Conservation (phyloP, 1,140 invertebrate genomes). For the Trichonephila clavipes region DNA sequence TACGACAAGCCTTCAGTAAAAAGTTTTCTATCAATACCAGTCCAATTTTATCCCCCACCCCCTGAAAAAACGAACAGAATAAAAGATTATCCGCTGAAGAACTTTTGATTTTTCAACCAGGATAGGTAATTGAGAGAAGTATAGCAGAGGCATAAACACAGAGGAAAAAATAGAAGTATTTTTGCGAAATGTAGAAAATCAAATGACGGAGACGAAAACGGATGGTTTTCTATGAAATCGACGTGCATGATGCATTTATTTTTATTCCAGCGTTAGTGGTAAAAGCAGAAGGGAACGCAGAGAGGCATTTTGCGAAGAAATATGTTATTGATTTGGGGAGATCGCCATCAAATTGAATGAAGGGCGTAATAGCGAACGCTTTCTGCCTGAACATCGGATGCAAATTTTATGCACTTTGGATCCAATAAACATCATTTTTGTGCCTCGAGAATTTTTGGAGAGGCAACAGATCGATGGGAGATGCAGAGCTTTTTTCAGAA, state of each 20-base stretch:
- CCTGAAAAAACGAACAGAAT: background rate
- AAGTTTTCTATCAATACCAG: background rate
- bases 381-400: background rate
- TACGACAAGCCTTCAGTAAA: background rate
- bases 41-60: background rate
- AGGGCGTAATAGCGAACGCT: background rate
- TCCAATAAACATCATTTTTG: slow-evolving; percentile 27
- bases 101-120: background rate
- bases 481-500: background rate
- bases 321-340: slow-evolving; percentile 11
- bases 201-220: background rate
- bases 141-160: background rate
- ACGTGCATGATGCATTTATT: background rate
- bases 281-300: background rate
- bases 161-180: background rate
- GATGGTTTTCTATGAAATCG: slow-evolving; percentile 6
- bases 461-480: background rate
- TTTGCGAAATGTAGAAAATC: background rate
- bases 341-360: slow-evolving; percentile 21
- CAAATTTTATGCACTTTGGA: slow-evolving; percentile 17
- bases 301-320: slow-evolving; percentile 21
- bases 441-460: background rate
- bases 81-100: background rate
- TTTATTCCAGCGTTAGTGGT: background rate
- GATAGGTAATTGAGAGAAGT: background rate